Evolutionary conservation across 35 echinoderm and acorn worm species (phyloP).

Genomic region (Heliocidaris tuberculata): DNA sequence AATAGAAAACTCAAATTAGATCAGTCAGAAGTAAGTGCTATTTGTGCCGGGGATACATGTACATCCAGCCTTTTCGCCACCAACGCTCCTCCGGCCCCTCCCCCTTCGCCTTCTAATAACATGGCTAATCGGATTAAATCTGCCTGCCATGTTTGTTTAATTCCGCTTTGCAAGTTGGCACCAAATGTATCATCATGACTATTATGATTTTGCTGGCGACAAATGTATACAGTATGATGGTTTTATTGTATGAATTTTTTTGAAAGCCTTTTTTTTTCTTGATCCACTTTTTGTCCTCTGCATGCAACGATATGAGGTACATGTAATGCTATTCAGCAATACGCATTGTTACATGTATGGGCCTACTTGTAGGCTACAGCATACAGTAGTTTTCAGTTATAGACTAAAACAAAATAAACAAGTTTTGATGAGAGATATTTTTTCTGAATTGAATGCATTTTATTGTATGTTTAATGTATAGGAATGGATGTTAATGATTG

Average conservation of each 20-base stretch:
- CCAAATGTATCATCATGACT: not conserved
- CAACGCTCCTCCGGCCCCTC: not conserved
- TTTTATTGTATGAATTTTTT: not conserved
- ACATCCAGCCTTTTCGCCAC: not conserved
- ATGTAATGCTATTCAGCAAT: no score
- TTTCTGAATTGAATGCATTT: no score
- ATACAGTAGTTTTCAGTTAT: no score
- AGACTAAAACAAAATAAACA: no score
- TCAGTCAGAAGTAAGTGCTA: not conserved
- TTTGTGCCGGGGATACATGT: not conserved
- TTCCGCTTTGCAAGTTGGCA: not conserved
- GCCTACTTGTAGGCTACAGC: no score
- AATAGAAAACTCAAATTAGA: not conserved
- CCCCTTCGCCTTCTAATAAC: not conserved
- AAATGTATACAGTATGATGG: not conserved
- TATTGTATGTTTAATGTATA: no score
- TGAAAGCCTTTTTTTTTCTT: not conserved
- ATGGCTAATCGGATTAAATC: not conserved
- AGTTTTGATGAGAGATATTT: no score
- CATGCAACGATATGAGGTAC: not conserved
- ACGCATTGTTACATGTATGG: no score
- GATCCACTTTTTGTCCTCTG: not conserved
- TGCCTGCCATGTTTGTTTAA: not conserved
- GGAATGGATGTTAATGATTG: no score
- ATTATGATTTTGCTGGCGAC: conserved; percentile 3